A percentile compares a stretch with the other conserved stretches of the same genome.
These are phyloP conservation scores for Triops cancriformis DNA, from an alignment of 1,140 invertebrate genomes.

Conservation along the genomic window DNA sequence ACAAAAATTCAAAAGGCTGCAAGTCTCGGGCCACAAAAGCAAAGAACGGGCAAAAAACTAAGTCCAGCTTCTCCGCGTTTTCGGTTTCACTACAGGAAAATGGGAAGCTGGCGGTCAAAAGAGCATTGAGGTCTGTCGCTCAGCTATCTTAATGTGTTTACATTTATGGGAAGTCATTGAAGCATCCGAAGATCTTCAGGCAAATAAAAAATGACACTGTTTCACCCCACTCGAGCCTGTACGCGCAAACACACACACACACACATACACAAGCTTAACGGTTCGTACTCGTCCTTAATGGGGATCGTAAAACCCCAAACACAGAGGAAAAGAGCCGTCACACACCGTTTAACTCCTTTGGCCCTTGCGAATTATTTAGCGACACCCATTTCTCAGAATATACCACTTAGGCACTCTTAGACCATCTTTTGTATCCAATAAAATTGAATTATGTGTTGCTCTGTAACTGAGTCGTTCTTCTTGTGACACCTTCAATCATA, in stretches of 20 bases:
- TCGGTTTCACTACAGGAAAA: neutral
- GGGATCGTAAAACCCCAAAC: neutral
- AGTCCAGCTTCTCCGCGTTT: neutral
- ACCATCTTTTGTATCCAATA: neutral
- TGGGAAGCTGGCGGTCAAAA: neutral
- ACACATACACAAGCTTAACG: constrained; percentile 6
- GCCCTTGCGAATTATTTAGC: neutral
- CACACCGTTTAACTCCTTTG: neutral
- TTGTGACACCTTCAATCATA: no score
- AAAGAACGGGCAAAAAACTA: neutral
- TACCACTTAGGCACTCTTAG: neutral
- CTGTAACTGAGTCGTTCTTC: neutral
- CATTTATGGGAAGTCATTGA: constrained; percentile 14
- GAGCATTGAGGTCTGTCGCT: neutral
- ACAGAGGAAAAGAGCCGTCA: neutral
- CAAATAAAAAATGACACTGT: no score
- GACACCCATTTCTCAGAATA: neutral
- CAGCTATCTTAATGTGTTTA: constrained; percentile 14
- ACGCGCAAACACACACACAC: neutral
- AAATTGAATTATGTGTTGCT: neutral
- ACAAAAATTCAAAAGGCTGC: neutral
- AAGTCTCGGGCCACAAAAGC: neutral
- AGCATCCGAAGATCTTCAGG: neutral
- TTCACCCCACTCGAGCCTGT: neutral
- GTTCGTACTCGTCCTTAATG: neutral